Evolutionary conservation across 2,113 vertebrate genomes (phyloP).

Genomic region (Brachionichthys hirsutus): DNA sequence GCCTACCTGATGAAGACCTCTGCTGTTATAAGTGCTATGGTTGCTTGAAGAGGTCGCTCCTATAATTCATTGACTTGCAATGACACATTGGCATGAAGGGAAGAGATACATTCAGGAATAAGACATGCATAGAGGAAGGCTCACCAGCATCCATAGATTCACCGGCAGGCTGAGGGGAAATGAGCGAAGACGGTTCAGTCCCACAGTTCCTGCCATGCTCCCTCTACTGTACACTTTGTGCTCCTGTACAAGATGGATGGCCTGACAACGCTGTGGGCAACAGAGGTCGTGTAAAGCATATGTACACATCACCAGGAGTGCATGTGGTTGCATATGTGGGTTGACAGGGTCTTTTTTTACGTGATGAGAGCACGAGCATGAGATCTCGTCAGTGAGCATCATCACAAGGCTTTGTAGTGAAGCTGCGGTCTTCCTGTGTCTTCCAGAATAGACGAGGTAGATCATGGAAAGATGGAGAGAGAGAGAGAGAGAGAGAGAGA

Average conservation of each 20-base stretch:
- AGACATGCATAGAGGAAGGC: constrained; percentile 24
- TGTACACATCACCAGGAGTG: constrained; percentile 30
- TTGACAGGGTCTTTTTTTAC: constrained; percentile 6
- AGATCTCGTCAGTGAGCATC: constrained; percentile 48
- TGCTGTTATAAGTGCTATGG: constrained; percentile 40
- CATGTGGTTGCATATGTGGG: constrained; percentile 13
- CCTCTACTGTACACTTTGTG: background rate
- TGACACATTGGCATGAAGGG: background rate
- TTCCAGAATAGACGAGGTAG: constrained; percentile 30
- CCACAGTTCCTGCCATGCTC: constrained; percentile 25
- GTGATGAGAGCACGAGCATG: constrained; percentile 32
- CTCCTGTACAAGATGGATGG: constrained; percentile 36
- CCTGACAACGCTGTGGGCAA: constrained; percentile 34
- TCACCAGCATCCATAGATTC: constrained; percentile 13
- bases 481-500: background rate
- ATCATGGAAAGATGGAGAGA: background rate
- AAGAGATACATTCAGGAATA: constrained; percentile 16
- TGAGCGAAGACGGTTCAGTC: constrained; percentile 33
- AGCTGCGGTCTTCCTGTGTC: constrained; percentile 28
- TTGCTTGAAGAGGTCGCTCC: constrained; percentile 36
- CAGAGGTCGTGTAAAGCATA: constrained; percentile 19
- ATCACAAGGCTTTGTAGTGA: constrained; percentile 26
- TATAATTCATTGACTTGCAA: constrained; percentile 8
- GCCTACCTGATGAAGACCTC: constrained; percentile 55
- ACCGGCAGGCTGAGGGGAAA: constrained; percentile 7